Conservation (phyloP, 2,113 vertebrate species). For the Tychaedon coryphoeus region DNA sequence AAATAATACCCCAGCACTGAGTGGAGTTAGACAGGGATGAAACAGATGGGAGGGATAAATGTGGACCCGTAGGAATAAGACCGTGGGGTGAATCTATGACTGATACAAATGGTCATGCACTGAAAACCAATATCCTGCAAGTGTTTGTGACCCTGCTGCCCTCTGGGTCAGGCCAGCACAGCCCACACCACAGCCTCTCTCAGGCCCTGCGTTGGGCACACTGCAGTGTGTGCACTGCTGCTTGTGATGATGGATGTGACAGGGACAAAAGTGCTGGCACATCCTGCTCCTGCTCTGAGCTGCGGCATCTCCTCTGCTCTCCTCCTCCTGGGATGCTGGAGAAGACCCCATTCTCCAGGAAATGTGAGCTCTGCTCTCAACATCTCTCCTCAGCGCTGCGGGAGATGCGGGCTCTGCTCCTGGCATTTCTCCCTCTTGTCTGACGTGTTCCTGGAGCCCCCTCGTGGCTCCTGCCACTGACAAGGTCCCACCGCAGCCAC, state of each 20-base stretch:
- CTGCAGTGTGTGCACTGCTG: not conserved
- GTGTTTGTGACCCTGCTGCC: not conserved
- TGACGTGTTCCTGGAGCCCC: slow-evolving; percentile 49
- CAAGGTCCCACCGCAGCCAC: not conserved
- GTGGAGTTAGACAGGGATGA: not conserved
- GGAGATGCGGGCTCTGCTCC: not conserved
- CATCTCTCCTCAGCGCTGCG: not conserved
- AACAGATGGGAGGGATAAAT: not conserved
- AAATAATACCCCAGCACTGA: not conserved
- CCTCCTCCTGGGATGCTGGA: not conserved
- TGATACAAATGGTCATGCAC: not conserved
- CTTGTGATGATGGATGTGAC: not conserved
- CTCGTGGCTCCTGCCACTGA: slow-evolving; percentile 14
- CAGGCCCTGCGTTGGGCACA: not conserved
- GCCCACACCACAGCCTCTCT: not conserved
- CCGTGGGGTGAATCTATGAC: not conserved
- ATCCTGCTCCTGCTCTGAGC: not conserved
- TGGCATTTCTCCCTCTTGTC: not conserved
- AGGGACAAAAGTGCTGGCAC: not conserved
- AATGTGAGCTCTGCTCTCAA: not conserved
- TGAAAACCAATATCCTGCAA: not conserved
- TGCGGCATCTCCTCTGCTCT: not conserved
- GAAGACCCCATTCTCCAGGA: not conserved
- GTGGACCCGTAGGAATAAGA: not conserved
- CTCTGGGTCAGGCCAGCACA: not conserved